phyloP scores from a whole-genome alignment of 2,113 vertebrate species.

The Dasyprocta punctata region DNA sequence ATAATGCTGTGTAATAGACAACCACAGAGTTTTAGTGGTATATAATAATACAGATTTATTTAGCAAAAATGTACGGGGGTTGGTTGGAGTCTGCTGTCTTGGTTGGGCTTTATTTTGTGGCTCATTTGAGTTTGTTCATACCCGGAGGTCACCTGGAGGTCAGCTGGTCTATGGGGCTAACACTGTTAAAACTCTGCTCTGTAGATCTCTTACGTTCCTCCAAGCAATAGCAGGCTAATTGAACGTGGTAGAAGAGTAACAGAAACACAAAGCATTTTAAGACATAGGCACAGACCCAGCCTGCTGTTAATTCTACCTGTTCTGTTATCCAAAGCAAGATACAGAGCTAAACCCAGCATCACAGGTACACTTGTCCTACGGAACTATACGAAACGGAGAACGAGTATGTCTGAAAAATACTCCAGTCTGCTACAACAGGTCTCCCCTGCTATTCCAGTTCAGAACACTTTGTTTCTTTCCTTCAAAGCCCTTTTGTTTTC shows the following conservation, averaged over 20 bases:
- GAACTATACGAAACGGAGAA: not conserved
- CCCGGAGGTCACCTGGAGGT: not conserved
- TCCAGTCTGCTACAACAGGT: not conserved
- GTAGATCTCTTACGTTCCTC: not conserved
- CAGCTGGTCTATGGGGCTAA: not conserved
- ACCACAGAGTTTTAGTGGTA: not conserved
- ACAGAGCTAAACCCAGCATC: not conserved
- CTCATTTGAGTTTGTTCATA: not conserved
- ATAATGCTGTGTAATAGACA: not conserved
- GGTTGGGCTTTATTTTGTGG: not conserved
- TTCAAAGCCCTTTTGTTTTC: not conserved
- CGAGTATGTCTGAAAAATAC: not conserved
- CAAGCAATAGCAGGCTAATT: not conserved
- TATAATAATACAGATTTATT: not conserved
- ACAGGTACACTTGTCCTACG: not conserved
- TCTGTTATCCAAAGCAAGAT: conserved; percentile 14
- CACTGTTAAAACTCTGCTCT: not conserved
- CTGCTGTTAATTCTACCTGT: not conserved
- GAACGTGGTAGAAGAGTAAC: not conserved
- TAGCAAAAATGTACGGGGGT: not conserved
- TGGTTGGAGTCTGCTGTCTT: not conserved
- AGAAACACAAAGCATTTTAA: not conserved
- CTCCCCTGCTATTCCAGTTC: not conserved
- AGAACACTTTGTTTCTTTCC: not conserved
- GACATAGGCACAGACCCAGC: not conserved